Evolutionary conservation across 1,140 invertebrate species (phyloP), one percentile per base, ranked within the genome.

Genomic region (Cotesia typhae): DNA sequence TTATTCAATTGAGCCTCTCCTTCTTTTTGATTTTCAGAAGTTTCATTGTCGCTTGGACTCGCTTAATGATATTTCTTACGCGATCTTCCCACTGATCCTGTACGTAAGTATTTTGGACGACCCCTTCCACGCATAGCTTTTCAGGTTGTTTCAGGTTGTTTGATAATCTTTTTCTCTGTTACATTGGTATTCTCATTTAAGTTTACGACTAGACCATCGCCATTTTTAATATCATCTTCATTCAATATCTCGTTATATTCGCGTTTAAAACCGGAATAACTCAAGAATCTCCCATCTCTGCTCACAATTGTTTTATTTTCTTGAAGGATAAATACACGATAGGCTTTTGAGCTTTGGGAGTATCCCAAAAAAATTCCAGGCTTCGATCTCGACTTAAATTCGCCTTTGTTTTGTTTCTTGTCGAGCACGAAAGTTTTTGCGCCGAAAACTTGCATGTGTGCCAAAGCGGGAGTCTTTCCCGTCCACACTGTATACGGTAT

Each of bases 301-400:
- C 12, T 41, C 3, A 64, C 37, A 2, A n/a, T 17, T 4, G 38
- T 14, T 17, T 17, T 7, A 10, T 12, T 37, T 6, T 0, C 4
- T 38, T 14, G n/a, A 9, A 2, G 61, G 4, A 64, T 14, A 37
- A 28, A 63, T 9, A 70, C 37, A 0, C 69, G 59, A 63, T 52
- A 70, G 6, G 36, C 69, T 47, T 70, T 70, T 12, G 59, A 63
- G 3, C 41, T 7, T 14, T n/a, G 6, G 3, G 37, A 47, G 12
- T 70, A 70, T 36, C 59, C 69, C 1, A 70, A 14, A 5, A 70
- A 64, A 12, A 70, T 35, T 17, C 69, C 59, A n/a, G 20, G 14
- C 4, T 28, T 17, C 1, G 69, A n/a, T 7, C 28, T 17, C 3
- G 59, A 28, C n/a, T 70, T 1, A 35, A 70, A 70, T 63, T 70